Conservation (phyloP, 23 tunicate species). For the Pegea sp. region DNA sequence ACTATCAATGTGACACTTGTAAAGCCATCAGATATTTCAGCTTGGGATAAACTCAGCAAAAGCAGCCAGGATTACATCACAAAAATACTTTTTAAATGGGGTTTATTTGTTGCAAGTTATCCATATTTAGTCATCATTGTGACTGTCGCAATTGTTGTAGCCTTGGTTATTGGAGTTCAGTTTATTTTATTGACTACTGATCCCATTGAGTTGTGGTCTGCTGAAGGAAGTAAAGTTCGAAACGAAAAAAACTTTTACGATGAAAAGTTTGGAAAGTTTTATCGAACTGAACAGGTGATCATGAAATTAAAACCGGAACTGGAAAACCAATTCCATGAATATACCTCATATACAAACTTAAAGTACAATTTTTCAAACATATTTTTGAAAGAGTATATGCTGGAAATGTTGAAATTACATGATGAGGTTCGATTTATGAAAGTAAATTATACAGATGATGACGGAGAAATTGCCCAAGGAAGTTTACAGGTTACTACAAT, state of each 20-base stretch:
- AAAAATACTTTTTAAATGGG: slow-evolving; percentile 46
- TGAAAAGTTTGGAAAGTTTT: slow-evolving; percentile 65
- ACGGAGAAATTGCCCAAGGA: slow-evolving; percentile 13
- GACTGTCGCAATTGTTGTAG: slow-evolving; percentile 14
- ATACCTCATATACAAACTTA: slow-evolving; percentile 24
- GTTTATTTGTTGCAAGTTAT: slow-evolving; percentile 35
- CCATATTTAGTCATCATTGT: slow-evolving; percentile 30
- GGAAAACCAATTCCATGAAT: slow-evolving; percentile 4
- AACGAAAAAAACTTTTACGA: slow-evolving; percentile 75
- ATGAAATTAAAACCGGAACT: slow-evolving; percentile 41
- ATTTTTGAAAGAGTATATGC: slow-evolving; percentile 19
- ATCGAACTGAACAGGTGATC: slow-evolving; percentile 60
- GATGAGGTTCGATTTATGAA: slow-evolving; percentile 28
- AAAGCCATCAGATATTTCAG: too few species aligned
- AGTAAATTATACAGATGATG: slow-evolving; percentile 13
- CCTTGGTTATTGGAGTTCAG: slow-evolving; percentile 35
- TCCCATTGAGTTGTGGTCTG: slow-evolving; percentile 93
- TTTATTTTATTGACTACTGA: slow-evolving; percentile 71
- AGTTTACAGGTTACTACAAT: slow-evolving; percentile 28
- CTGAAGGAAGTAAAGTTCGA: slow-evolving; percentile 41
- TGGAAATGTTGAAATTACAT: slow-evolving; percentile 43
- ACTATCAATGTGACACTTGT: too few species aligned
- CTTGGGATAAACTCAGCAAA: slow-evolving; percentile 20
- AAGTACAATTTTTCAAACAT: slow-evolving; percentile 50
- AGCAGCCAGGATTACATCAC: slow-evolving; percentile 16